These are phyloP conservation scores for Chlamydotis undulata DNA, from an alignment of 2,113 vertebrate species.

Conservation along the genomic window DNA sequence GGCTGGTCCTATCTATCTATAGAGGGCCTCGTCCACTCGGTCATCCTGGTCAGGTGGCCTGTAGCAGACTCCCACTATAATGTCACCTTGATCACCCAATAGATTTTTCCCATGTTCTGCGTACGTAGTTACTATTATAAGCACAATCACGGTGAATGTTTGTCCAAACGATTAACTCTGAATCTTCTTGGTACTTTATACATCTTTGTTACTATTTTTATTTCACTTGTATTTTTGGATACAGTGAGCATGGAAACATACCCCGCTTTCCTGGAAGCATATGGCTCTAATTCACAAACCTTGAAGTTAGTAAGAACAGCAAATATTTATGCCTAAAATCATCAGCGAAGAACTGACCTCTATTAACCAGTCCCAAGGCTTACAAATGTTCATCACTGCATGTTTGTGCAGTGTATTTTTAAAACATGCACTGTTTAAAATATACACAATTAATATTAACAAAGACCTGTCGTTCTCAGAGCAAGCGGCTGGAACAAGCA, in stretches of 20 bases:
- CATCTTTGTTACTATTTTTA: background rate
- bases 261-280: background rate
- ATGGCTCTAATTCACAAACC: background rate
- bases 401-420: background rate
- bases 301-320: background rate
- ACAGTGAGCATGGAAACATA: fast-evolving
- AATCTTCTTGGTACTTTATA: background rate
- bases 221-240: background rate
- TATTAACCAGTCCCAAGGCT: background rate
- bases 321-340: background rate
- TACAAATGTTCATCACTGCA: background rate
- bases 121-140: background rate
- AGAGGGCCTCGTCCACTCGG: too few species aligned
- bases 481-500: background rate
- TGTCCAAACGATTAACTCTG: background rate
- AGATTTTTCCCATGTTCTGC: background rate
- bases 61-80: too few species aligned
- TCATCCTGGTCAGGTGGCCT: too few species aligned
- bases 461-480: background rate
- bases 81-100: background rate
- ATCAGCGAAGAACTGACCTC: background rate
- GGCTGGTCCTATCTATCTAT: too few species aligned
- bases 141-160: background rate
- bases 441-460: constrained; percentile 50
- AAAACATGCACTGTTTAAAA: constrained; percentile 22